Evolutionary conservation across 1,140 invertebrate species (phyloP).

Genomic region (Dinoponera quadriceps): DNA sequence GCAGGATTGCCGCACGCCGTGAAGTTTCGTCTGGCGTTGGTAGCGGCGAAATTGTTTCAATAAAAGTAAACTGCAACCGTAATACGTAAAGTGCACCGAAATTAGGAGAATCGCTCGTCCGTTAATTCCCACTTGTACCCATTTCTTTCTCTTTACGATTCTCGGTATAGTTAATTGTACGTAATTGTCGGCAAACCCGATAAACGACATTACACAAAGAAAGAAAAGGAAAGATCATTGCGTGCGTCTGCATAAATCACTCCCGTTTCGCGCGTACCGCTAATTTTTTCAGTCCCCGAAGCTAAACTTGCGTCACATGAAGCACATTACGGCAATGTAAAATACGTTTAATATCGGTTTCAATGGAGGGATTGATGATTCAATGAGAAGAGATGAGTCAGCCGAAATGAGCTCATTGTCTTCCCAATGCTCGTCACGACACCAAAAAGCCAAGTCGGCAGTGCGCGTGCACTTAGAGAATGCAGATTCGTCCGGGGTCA

Average conservation of each 20-base stretch:
- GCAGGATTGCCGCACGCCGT: not conserved
- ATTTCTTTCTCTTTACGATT: not conserved
- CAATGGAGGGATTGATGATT: not conserved
- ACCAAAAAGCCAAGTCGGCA: not conserved
- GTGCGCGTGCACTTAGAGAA: not conserved
- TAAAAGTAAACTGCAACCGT: not conserved
- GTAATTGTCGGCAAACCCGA: not conserved
- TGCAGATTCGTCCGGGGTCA: not conserved
- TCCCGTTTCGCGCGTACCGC: not conserved
- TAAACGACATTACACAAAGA: not conserved
- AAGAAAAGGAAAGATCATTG: not conserved
- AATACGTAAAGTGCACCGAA: conserved; percentile 6
- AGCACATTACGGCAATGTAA: not conserved
- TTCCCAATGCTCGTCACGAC: not conserved
- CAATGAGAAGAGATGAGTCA: not conserved
- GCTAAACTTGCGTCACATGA: not conserved
- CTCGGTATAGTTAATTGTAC: conserved; percentile 27
- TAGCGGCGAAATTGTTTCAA: conserved; percentile 31
- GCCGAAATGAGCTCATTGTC: not conserved
- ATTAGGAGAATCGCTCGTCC: conserved; percentile 12
- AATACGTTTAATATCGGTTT: not conserved
- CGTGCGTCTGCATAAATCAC: not conserved
- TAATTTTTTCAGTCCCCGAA: not conserved
- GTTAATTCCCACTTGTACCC: not conserved
- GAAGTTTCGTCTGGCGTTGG: not conserved